phyloP scores from a whole-genome alignment of 2,888 invertebrate genomes.

The Lithosia quadra region DNA sequence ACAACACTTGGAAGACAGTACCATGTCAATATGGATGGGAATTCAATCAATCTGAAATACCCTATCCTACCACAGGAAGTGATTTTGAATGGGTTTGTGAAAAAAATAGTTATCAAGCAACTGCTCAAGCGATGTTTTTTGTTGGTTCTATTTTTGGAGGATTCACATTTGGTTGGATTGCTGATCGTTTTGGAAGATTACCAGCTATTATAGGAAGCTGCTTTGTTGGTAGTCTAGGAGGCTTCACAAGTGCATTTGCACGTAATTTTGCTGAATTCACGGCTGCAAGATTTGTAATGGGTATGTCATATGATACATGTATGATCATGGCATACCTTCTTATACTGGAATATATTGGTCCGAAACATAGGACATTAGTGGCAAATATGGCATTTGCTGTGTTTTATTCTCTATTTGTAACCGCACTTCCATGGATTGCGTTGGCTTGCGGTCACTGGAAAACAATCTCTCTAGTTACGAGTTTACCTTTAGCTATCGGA shows the following conservation, averaged over 20 bases:
- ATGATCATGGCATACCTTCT: constrained; percentile 71
- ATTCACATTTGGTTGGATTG: constrained; percentile 68
- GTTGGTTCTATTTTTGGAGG: constrained; percentile 69
- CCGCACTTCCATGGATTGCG: constrained; percentile 67
- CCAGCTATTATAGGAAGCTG: constrained; percentile 64
- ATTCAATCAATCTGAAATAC: constrained; percentile 69
- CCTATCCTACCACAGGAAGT: constrained; percentile 71
- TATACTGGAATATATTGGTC: constrained; percentile 70
- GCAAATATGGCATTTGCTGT: constrained; percentile 66
- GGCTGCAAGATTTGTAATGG: constrained; percentile 66
- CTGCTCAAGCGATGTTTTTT: constrained; percentile 71
- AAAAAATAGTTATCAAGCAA: constrained; percentile 70
- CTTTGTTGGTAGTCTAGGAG: constrained; percentile 64
- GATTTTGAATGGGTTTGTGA: constrained; percentile 73
- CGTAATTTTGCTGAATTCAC: constrained; percentile 64
- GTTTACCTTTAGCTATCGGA: constrained; percentile 63
- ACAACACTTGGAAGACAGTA: constrained; percentile 60
- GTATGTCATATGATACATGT: constrained; percentile 71
- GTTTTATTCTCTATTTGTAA: constrained; percentile 64
- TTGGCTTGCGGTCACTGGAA: constrained; percentile 71
- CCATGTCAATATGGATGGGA: constrained; percentile 73
- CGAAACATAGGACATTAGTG: constrained; percentile 68
- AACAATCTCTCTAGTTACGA: constrained; percentile 66
- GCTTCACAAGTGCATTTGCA: constrained; percentile 62
- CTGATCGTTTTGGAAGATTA: constrained; percentile 69